Conservation (phyloP, 1,140 invertebrate species). For the Listronotus oregonensis region DNA sequence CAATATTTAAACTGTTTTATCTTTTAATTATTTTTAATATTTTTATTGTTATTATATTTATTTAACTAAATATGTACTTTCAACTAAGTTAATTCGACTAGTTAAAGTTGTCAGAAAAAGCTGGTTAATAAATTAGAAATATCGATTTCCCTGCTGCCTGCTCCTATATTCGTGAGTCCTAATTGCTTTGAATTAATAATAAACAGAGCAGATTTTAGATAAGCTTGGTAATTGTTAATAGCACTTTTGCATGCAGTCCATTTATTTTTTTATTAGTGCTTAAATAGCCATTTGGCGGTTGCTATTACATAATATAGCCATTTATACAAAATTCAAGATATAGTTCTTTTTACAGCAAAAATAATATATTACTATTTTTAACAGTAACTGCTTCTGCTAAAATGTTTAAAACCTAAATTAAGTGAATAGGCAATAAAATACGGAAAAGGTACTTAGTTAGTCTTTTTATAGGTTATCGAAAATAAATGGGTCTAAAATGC, state of each 20-base stretch:
- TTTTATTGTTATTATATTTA: no score
- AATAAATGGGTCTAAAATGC: no score
- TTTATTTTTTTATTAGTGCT: constrained; percentile 46
- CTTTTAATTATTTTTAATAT: no score
- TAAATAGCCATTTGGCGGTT: constrained; percentile 43
- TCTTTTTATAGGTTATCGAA: no score
- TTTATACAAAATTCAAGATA: constrained; percentile 6
- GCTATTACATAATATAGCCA: constrained; percentile 22
- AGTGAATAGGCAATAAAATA: no score
- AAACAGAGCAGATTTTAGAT: constrained; percentile 55
- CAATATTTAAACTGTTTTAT: no score
- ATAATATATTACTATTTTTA: no score
- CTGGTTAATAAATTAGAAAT: constrained; percentile 54
- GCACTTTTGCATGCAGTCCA: constrained; percentile 53
- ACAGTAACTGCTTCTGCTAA: no score
- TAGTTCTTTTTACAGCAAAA: no score
- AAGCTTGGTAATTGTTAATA: constrained; percentile 55
- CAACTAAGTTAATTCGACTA: neutral
- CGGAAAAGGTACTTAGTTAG: no score
- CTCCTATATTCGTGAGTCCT: constrained; percentile 49
- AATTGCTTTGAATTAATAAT: constrained; percentile 57
- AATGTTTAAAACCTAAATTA: no score
- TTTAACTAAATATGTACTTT: neutral
- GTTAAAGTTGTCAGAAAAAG: constrained; percentile 1
- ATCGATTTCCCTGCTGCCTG: constrained; percentile 44